These are phyloP conservation scores for Amblyraja radiata DNA, from an alignment of 2,797 vertebrate species.

Conservation along the genomic window DNA sequence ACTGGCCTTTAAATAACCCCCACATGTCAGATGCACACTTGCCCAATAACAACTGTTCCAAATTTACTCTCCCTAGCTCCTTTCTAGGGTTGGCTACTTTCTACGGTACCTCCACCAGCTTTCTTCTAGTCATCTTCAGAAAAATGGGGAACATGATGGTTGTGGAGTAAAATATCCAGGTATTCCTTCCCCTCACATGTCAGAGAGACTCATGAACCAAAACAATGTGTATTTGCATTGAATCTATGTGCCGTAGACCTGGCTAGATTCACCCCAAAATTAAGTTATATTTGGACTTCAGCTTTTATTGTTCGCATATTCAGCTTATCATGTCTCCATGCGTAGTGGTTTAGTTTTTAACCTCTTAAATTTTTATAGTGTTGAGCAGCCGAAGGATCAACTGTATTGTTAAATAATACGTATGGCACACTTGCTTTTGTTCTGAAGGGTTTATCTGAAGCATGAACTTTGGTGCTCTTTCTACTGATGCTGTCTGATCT, in stretches of 20 bases:
- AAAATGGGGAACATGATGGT: background rate
- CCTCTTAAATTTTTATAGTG: background rate
- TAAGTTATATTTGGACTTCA: background rate
- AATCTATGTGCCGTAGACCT: background rate
- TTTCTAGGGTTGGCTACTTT: background rate
- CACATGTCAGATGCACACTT: too few relatives aligned
- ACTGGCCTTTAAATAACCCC: background rate
- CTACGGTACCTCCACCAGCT: background rate
- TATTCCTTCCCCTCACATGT: background rate
- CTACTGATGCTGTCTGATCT: too few relatives aligned
- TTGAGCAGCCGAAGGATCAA: background rate
- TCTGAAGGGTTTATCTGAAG: too few relatives aligned
- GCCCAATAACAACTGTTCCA: too few relatives aligned
- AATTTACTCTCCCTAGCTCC: too few relatives aligned
- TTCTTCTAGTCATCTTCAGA: too few relatives aligned
- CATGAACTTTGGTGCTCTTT: too few relatives aligned
- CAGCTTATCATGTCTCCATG: background rate
- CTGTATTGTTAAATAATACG: background rate
- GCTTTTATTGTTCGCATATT: background rate
- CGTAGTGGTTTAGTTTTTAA: background rate
- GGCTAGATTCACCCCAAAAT: background rate
- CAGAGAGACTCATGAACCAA: background rate
- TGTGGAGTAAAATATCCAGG: background rate
- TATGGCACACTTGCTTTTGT: too few relatives aligned
- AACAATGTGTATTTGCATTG: background rate